Conservation (phyloP, 2,797 vertebrate species). For the Chaetodon trifasciatus region DNA sequence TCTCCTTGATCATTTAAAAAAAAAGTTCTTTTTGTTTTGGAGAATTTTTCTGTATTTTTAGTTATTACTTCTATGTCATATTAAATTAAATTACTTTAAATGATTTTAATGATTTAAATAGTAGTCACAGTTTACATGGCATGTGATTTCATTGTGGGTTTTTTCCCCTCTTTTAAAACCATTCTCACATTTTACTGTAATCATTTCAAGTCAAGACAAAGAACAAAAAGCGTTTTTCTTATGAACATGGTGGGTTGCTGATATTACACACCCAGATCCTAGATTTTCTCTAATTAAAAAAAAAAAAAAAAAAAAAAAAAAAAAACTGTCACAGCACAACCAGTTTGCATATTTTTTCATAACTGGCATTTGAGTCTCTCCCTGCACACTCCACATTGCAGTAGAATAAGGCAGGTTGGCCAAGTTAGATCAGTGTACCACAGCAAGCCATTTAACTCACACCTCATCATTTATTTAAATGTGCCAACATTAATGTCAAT, state of each 20-base stretch:
- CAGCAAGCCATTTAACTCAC: neutral
- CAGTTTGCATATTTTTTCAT: neutral
- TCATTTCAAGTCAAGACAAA: neutral
- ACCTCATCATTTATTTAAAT: conserved; percentile 2
- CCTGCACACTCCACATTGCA: neutral
- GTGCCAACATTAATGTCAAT: too few relatives aligned
- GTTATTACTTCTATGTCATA: conserved; percentile 5
- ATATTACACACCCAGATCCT: too few relatives aligned
- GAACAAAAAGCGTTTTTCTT: neutral
- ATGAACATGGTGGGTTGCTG: neutral
- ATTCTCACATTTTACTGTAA: conserved; percentile 13
- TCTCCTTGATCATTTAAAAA: conserved; percentile 45
- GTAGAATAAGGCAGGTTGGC: neutral
- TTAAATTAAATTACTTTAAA: neutral
- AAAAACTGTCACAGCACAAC: too few relatives aligned
- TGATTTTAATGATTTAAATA: conserved; percentile 10
- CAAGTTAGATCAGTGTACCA: neutral
- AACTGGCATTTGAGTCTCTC: neutral
- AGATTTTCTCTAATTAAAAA: too few relatives aligned
- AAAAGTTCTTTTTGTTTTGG: conserved; percentile 46
- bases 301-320: too few relatives aligned
- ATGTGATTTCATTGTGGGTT: neutral
- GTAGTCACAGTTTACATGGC: conserved; percentile 3
- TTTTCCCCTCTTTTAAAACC: neutral
- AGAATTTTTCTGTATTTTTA: conserved; percentile 15